These are phyloP conservation scores for Sphecodes monilicornis DNA, from an alignment of 2,888 invertebrate genomes.

Conservation along the genomic window DNA sequence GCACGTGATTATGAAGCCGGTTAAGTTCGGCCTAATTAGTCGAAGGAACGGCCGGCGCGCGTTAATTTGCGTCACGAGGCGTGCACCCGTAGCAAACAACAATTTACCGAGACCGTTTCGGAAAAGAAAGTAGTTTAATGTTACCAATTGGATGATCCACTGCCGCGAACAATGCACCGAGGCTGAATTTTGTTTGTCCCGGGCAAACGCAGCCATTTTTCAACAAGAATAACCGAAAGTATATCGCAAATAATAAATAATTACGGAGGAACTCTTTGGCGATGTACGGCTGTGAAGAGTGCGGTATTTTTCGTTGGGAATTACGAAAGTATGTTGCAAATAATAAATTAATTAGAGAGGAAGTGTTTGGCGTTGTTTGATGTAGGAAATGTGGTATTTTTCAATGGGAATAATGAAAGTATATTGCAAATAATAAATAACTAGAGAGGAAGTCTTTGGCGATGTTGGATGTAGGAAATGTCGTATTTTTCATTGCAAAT, in stretches of 20 bases:
- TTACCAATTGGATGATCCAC: neutral
- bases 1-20: constrained; percentile 38
- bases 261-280: neutral
- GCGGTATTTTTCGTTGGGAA: neutral
- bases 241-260: constrained; percentile 5
- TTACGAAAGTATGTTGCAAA: neutral
- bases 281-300: neutral
- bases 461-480: neutral
- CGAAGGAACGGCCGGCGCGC: constrained; percentile 43
- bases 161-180: neutral
- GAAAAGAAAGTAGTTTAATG: constrained; percentile 10
- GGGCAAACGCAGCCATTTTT: neutral
- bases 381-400: neutral
- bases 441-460: neutral
- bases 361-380: neutral
- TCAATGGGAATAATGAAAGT: neutral
- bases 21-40: constrained; percentile 63
- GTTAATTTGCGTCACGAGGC: constrained; percentile 53
- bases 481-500: neutral
- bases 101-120: constrained; percentile 7
- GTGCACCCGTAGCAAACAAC: constrained; percentile 28
- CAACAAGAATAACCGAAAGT: neutral
- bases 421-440: neutral
- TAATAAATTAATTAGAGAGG: neutral
- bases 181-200: neutral